Conservation (phyloP, 2,797 vertebrate species). For the Gadopsis marmoratus region DNA sequence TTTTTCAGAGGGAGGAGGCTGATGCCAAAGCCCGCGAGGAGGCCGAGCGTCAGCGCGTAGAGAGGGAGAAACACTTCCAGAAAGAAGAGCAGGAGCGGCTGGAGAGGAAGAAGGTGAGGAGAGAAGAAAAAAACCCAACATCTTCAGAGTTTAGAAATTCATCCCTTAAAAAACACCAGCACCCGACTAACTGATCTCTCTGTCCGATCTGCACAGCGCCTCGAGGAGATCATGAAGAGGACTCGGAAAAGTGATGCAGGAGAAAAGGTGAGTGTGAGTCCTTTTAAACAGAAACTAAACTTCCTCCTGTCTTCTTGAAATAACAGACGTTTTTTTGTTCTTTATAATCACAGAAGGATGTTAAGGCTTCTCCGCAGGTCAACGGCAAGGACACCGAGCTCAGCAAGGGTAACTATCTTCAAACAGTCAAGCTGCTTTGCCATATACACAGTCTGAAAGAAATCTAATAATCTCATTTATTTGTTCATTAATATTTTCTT, state of each 20-base stretch:
- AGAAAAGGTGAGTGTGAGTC: slow-evolving; percentile 86
- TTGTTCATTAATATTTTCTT: background rate
- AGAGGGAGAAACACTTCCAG: slow-evolving; percentile 97
- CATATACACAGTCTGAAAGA: background rate
- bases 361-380: slow-evolving; percentile 73
- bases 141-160: slow-evolving; percentile 14
- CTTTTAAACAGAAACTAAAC: background rate
- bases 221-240: slow-evolving; percentile 99
- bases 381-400: slow-evolving; percentile 76
- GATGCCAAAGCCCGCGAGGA: slow-evolving; percentile 91
- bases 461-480: background rate
- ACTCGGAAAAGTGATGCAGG: slow-evolving; percentile 91
- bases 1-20: slow-evolving; percentile 90
- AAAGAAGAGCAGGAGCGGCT: slow-evolving; percentile 94
- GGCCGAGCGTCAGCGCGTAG: slow-evolving; percentile 91
- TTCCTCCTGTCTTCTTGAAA: background rate
- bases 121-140: background rate
- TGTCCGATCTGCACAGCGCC: slow-evolving; percentile 84
- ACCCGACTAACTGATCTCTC: slow-evolving; percentile 16
- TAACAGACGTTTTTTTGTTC: slow-evolving; percentile 40
- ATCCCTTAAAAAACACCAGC: background rate
- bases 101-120: slow-evolving; percentile 92
- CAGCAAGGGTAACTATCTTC: slow-evolving; percentile 52
- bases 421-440: background rate
- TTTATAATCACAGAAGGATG: slow-evolving; percentile 77